These are phyloP conservation scores for Aotus griseimembra DNA, from an alignment of 2,797 vertebrate species.

Conservation along the genomic window DNA sequence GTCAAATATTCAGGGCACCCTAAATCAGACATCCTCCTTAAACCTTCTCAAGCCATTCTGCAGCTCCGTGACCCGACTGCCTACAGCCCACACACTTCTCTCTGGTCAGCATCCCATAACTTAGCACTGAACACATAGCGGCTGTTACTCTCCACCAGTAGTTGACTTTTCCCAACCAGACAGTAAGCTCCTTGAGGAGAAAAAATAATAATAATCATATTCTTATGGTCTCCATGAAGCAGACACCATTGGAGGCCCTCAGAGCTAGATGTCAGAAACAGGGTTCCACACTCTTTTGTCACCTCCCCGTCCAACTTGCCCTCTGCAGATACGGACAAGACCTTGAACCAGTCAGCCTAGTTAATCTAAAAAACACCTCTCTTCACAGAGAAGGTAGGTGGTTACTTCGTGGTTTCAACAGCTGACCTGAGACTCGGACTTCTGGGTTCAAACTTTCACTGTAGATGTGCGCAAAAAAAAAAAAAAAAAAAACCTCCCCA, in stretches of 20 bases:
- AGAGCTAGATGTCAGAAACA: neutral
- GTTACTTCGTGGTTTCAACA: neutral
- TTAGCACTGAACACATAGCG: neutral
- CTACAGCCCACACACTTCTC: neutral
- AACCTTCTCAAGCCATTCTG: neutral
- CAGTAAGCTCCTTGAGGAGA: neutral
- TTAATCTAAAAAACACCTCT: neutral
- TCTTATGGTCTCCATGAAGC: neutral
- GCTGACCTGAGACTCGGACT: neutral
- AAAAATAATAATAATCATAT: neutral
- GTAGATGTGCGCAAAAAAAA: neutral
- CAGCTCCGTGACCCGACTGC: fast-evolving
- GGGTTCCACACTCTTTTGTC: neutral
- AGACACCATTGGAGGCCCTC: neutral
- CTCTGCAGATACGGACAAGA: neutral
- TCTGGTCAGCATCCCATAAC: neutral
- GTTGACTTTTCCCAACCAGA: neutral
- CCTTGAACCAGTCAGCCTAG: neutral
- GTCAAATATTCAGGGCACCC: neutral
- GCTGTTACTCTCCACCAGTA: neutral
- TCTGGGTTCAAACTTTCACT: neutral
- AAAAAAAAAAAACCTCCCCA: neutral
- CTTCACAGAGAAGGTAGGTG: neutral
- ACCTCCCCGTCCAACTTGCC: neutral
- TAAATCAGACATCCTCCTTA: neutral